A percentile compares a stretch with the other conserved stretches of the same genome.
Conservation (phyloP, 2,888 invertebrate species). For the Leptinotarsa tumamoca region DNA sequence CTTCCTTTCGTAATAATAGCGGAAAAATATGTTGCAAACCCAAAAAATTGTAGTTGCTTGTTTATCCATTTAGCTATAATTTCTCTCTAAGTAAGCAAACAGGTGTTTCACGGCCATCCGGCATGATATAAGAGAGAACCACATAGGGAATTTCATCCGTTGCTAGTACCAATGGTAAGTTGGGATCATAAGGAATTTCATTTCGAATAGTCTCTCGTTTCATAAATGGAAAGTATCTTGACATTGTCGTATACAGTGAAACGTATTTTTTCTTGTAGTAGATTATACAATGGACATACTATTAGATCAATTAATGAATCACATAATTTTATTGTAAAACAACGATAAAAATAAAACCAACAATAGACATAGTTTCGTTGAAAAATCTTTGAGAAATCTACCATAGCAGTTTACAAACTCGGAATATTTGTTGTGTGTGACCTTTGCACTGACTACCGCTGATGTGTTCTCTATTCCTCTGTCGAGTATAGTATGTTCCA, state of each 20-base stretch:
- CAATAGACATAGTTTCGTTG: not conserved
- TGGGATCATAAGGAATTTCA: constrained; percentile 33
- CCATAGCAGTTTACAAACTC: not conserved
- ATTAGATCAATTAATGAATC: too few relatives aligned
- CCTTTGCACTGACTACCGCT: too few relatives aligned
- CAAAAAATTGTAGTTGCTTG: not conserved
- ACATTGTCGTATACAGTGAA: not conserved
- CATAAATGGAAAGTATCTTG: not conserved
- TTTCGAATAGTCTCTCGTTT: not conserved
- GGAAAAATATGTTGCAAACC: constrained; percentile 1
- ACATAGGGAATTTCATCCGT: constrained; percentile 32
- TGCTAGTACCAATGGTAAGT: constrained; percentile 30
- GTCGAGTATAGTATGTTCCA: too few relatives aligned
- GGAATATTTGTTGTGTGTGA: too few relatives aligned
- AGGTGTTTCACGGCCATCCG: constrained; percentile 25
- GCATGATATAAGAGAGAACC: constrained; percentile 28
- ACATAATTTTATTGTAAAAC: too few relatives aligned
- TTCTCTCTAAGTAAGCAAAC: not conserved
- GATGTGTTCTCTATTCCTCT: too few relatives aligned
- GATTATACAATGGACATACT: not conserved
- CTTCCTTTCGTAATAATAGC: not conserved
- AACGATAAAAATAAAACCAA: too few relatives aligned
- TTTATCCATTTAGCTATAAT: not conserved
- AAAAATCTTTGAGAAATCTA: not conserved
- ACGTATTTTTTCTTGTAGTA: not conserved